Evolutionary conservation across 2,113 vertebrate species (phyloP).

Genomic region (Cricetomys ansorgei): DNA sequence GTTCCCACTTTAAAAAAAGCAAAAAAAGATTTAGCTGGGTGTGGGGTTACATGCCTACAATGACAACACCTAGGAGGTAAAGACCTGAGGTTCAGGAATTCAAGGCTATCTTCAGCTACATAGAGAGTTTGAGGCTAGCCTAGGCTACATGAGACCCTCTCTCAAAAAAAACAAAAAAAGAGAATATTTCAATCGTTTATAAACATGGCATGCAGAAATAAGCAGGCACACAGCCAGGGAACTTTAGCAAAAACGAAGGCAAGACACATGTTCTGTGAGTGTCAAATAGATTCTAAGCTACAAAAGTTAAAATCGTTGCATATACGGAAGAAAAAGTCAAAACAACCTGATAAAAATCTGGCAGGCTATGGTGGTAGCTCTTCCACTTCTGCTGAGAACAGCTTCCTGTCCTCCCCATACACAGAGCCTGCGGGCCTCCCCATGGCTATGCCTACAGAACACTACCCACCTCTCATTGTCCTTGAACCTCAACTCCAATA

Average conservation of each 20-base stretch:
- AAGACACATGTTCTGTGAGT: fast-evolving
- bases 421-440: background rate
- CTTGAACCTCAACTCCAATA: background rate
- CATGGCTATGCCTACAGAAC: background rate
- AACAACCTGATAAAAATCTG: background rate
- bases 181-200: background rate
- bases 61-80: background rate
- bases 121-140: background rate
- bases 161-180: background rate
- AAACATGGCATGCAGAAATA: background rate
- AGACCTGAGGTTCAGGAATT: background rate
- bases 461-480: fast-evolving
- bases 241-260: fast-evolving
- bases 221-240: fast-evolving
- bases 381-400: background rate
- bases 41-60: background rate
- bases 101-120: background rate
- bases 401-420: background rate
- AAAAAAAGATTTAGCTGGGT: background rate
- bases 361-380: background rate
- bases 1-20: background rate
- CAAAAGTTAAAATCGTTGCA: fast-evolving
- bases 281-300: fast-evolving
- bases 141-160: background rate
- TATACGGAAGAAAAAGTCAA: fast-evolving